These are phyloP conservation scores for Craniophora ligustri DNA, from an alignment of 2,888 invertebrate species.

Conservation along the genomic window DNA sequence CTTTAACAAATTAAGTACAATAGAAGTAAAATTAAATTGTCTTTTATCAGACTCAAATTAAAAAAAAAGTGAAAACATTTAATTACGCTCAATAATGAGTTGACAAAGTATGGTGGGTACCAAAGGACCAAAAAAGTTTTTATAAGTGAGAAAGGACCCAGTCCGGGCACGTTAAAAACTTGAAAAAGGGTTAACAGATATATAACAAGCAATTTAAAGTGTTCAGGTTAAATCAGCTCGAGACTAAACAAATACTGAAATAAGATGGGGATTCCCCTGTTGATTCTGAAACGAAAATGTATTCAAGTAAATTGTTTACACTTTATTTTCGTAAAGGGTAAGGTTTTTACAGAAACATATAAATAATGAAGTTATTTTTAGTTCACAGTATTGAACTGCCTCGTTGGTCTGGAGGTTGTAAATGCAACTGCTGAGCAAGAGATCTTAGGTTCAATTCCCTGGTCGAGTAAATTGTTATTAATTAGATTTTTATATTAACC, in stretches of 20 bases:
- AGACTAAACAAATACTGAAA: constrained; percentile 36
- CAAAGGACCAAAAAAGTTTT: neutral
- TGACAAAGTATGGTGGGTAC: constrained; percentile 25
- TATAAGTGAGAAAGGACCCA: constrained; percentile 4
- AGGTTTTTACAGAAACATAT: too few relatives aligned
- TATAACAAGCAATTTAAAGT: constrained; percentile 20
- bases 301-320: neutral
- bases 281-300: constrained; percentile 8
- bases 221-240: constrained; percentile 6
- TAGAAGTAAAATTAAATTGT: constrained; percentile 18
- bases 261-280: constrained; percentile 3
- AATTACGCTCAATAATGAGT: constrained; percentile 31
- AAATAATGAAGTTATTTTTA: too few relatives aligned
- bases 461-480: too few relatives aligned
- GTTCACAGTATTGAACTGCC: too few relatives aligned
- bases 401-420: too few relatives aligned
- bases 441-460: too few relatives aligned
- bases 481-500: too few relatives aligned
- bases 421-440: too few relatives aligned
- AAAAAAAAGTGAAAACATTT: constrained; percentile 19
- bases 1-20: constrained; percentile 42
- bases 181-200: constrained; percentile 21
- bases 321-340: neutral
- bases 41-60: constrained; percentile 17
- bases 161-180: neutral